Evolutionary conservation across 2,888 invertebrate species (phyloP), one percentile per base, ranked within the genome.

Genomic region (Empis stercorea): DNA sequence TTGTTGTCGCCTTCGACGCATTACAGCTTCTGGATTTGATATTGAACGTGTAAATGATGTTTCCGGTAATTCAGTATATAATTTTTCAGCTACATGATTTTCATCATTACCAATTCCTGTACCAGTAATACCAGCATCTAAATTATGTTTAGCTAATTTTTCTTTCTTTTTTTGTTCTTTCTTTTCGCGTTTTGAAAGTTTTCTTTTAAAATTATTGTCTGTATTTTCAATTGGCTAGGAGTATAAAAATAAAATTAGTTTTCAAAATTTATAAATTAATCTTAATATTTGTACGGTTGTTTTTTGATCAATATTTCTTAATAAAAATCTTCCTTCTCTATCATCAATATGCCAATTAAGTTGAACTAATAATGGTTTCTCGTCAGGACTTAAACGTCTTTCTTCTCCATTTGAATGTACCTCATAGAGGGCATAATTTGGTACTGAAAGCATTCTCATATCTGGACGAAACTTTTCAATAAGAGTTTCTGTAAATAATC

Each of bases 401-500:
- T 99, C 97, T 65, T 93, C 92, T 74, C 76, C 72, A 38, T 81
- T 80, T 52, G 81, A 80, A 70, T 83, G 83, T 45, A 83, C 76
- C 72, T 83, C 83, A 71, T 81, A 83, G 52, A 83, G 71, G 34
- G 83, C 81, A 66, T 83, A 83, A 56, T 81, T 82, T 50, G 82
- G 81, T 52, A 83, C 76, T 15, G 82, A 82, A 52, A 83, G 63
- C 96, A 99, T 97, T 55, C 94, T 80, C 93, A 99, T 94, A 73
- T 99, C 99, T 16, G 99, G 97, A 62, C 97, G 86, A 75, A 99
- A 99, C 73, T 99, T 99, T 73, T 97, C 97, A 58, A 99, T 91
- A 55, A 99, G 76, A 10, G 94, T 96, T 66, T 89, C 79, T 78
- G 65, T 10, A 49, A 36, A 20, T 20, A 20, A 20, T 20, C 5